Conservation (phyloP, 2,888 invertebrate species). For the Anorthoa munda region DNA sequence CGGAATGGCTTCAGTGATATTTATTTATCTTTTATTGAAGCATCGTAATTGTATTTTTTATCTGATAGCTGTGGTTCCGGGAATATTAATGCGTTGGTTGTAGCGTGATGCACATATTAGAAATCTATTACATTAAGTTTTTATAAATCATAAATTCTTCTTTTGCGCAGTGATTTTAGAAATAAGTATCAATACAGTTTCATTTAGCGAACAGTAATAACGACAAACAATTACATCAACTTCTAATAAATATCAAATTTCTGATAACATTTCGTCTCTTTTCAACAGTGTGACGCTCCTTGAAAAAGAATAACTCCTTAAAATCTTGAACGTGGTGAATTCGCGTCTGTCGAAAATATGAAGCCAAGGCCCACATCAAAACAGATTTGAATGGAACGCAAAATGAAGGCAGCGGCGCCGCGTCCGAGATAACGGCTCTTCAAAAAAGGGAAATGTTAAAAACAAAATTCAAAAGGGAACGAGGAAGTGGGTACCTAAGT, state of each 20-base stretch:
- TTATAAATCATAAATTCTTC: background rate
- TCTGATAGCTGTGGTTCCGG: background rate
- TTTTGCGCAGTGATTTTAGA: background rate
- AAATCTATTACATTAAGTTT: background rate
- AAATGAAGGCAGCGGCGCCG: slow-evolving; percentile 80
- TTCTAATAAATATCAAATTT: background rate
- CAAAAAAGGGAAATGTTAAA: slow-evolving; percentile 84
- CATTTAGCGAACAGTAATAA: background rate
- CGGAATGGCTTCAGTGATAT: slow-evolving; percentile 25
- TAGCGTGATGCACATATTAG: background rate
- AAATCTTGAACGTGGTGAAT: slow-evolving; percentile 65
- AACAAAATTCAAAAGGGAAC: slow-evolving; percentile 85
- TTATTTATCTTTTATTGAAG: slow-evolving; percentile 5
- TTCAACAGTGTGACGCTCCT: slow-evolving; percentile 38
- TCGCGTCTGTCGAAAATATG: slow-evolving; percentile 74
- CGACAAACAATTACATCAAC: background rate
- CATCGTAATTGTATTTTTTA: too few relatives aligned
- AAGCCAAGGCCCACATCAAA: slow-evolving; percentile 77
- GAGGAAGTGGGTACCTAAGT: slow-evolving; percentile 82
- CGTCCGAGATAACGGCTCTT: slow-evolving; percentile 84
- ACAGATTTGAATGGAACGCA: slow-evolving; percentile 81
- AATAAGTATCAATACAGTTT: background rate
- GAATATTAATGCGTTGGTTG: background rate
- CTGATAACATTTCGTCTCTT: slow-evolving; percentile 6
- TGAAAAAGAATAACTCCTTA: slow-evolving; percentile 56